Percentiles rank a stretch among this genome's conserved stretches.
These are phyloP conservation scores for Ochropleura plecta DNA, from an alignment of 2,888 invertebrate genomes.

Conservation along the genomic window DNA sequence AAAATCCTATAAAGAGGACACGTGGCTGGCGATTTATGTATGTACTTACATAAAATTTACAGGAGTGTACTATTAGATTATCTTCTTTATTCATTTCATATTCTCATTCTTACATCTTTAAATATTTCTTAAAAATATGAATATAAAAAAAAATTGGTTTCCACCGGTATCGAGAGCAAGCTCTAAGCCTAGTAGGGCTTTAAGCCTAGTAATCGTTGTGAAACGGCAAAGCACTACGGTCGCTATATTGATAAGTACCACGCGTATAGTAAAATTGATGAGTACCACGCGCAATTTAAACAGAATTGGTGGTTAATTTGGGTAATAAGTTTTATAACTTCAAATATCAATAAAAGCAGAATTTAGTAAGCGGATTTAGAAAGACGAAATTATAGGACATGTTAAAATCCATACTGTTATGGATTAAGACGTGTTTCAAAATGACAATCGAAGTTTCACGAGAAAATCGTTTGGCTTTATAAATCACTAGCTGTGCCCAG, in stretches of 20 bases:
- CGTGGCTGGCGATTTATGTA: slow-evolving; percentile 52
- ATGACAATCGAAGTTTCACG: not conserved
- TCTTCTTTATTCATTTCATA: too few species aligned
- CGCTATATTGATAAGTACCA: slow-evolving; percentile 10
- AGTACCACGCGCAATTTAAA: slow-evolving; percentile 1
- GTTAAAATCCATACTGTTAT: not conserved
- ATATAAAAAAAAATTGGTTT: too few species aligned
- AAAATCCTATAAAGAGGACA: slow-evolving; percentile 46
- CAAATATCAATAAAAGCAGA: not conserved
- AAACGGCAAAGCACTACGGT: slow-evolving; percentile 19
- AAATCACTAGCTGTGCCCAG: too few species aligned
- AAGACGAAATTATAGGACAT: not conserved
- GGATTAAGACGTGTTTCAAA: not conserved
- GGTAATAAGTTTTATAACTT: not conserved
- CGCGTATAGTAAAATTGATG: too few species aligned
- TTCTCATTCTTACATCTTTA: too few species aligned
- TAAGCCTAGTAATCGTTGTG: slow-evolving; percentile 18
- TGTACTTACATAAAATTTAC: slow-evolving; percentile 21
- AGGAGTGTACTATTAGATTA: not conserved
- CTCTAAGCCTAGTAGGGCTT: too few species aligned
- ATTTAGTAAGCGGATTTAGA: slow-evolving; percentile 2
- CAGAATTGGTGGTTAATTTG: not conserved
- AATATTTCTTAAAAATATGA: too few species aligned
- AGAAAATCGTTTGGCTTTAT: not conserved
- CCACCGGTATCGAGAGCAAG: too few species aligned